Conservation (phyloP, 2,113 vertebrate genomes). For the Mormyrus lacerda region DNA sequence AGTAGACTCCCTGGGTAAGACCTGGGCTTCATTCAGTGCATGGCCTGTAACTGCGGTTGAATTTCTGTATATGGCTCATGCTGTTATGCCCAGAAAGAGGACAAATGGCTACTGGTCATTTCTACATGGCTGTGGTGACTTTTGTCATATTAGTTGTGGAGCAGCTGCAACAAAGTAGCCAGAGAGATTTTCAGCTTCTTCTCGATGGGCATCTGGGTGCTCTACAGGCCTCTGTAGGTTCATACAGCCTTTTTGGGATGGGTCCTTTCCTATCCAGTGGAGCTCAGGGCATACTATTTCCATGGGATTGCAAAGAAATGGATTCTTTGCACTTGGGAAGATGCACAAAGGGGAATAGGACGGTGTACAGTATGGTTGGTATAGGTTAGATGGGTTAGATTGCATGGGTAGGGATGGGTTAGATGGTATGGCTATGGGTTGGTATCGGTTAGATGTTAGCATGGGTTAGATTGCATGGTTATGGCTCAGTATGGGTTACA, state of each 20-base stretch:
- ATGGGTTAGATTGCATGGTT: no score
- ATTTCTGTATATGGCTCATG: neutral
- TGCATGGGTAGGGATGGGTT: neutral
- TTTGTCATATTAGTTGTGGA: neutral
- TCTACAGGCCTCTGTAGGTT: neutral
- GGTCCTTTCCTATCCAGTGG: neutral
- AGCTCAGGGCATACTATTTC: neutral
- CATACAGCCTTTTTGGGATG: neutral
- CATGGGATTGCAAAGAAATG: neutral
- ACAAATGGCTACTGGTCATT: neutral
- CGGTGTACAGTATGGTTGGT: neutral
- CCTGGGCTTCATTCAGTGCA: slow-evolving; percentile 18
- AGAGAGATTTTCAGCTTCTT: neutral
- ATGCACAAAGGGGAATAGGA: neutral
- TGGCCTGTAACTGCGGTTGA: neutral
- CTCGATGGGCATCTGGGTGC: neutral
- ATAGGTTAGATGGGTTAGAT: no score
- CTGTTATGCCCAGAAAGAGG: neutral
- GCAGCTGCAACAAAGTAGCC: neutral
- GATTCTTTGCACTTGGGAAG: neutral
- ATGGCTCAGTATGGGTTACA: no score
- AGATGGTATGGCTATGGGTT: no score
- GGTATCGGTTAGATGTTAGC: no score
- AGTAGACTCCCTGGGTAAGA: slow-evolving; percentile 60
- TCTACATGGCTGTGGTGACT: neutral